Evolutionary conservation across 2,113 vertebrate genomes (phyloP).

Genomic region (Ginglymostoma cirratum): DNA sequence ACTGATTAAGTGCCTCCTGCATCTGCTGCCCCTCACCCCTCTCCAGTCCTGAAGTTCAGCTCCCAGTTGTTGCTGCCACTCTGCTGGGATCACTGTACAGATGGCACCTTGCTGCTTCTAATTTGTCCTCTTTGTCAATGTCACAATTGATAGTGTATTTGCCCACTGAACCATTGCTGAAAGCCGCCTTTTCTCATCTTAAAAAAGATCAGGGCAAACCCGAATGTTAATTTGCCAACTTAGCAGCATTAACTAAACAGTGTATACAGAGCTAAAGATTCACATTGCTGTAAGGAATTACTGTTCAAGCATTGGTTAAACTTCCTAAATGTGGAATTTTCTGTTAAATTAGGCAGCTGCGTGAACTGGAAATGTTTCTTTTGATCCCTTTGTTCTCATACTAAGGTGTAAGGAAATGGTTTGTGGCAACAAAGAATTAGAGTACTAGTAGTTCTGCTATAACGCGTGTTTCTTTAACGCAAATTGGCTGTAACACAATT

Average conservation of each 20-base stretch:
- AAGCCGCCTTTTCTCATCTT: neutral
- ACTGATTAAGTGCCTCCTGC: neutral
- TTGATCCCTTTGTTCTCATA: neutral
- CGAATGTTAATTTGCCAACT: neutral
- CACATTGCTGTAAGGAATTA: neutral
- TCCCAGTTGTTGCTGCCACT: neutral
- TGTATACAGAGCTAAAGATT: neutral
- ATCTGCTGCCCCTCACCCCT: neutral
- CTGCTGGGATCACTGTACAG: neutral
- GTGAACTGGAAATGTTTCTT: neutral
- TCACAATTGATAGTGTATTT: neutral
- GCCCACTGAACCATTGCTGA: too few relatives aligned
- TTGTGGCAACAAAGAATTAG: neutral
- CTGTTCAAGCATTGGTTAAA: neutral
- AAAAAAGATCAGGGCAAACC: neutral
- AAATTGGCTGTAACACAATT: too few relatives aligned
- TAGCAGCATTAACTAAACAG: neutral
- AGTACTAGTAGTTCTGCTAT: neutral
- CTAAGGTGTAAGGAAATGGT: neutral
- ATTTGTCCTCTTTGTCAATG: neutral
- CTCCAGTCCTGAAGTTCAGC: neutral
- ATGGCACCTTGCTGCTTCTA: neutral
- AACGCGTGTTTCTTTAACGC: too few relatives aligned
- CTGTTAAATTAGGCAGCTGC: neutral
- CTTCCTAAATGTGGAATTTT: neutral